phyloP scores from a whole-genome alignment of 2,888 invertebrate species.

The Linyphia triangularis region DNA sequence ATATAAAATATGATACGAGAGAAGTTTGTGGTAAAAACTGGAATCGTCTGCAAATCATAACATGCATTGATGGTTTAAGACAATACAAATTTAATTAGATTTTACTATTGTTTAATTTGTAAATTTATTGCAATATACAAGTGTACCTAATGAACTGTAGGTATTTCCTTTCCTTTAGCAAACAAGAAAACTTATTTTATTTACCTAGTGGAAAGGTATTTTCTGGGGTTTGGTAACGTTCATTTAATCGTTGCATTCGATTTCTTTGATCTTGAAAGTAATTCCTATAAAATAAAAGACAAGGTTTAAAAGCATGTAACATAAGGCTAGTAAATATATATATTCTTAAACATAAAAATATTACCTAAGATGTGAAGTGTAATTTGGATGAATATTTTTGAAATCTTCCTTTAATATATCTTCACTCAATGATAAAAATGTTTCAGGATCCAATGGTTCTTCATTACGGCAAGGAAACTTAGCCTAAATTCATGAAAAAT shows the following conservation, averaged over 20 bases:
- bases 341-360: background rate
- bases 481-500: slow-evolving; percentile 79
- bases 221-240: background rate
- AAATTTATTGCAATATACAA: too few relatives aligned
- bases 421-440: slow-evolving; percentile 70
- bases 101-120: too few relatives aligned
- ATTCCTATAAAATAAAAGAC: background rate
- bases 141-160: too few relatives aligned
- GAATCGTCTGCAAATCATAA: too few relatives aligned
- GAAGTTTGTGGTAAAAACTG: too few relatives aligned
- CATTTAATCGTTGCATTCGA: slow-evolving; percentile 5
- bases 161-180: too few relatives aligned
- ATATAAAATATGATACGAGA: too few relatives aligned
- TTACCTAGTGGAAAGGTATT: slow-evolving; percentile 16
- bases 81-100: too few relatives aligned
- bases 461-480: slow-evolving; percentile 86
- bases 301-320: background rate
- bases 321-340: background rate
- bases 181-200: background rate
- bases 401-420: slow-evolving; percentile 66
- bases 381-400: slow-evolving; percentile 29
- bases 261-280: slow-evolving; percentile 34
- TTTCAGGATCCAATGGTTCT: slow-evolving; percentile 82
- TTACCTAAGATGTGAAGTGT: background rate
- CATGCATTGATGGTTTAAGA: too few relatives aligned